Evolutionary conservation across 2,797 vertebrate species (phyloP).

Genomic region (Sebastes goodei): DNA sequence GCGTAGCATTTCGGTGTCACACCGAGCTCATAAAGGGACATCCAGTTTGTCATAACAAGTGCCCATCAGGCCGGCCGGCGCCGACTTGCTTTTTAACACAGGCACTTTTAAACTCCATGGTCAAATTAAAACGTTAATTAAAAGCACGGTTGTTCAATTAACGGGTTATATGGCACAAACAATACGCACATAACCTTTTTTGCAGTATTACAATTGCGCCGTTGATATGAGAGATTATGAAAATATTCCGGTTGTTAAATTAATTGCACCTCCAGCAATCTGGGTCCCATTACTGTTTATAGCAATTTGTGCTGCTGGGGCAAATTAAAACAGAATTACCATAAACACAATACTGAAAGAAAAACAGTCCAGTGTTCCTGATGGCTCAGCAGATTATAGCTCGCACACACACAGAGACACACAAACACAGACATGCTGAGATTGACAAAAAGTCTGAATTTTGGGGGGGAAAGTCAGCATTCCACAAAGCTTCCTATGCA

Average conservation of each 20-base stretch:
- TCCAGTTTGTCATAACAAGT: constrained; percentile 21
- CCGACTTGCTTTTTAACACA: constrained; percentile 16
- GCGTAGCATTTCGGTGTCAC: neutral
- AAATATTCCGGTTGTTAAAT: constrained; percentile 22
- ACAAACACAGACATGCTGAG: neutral
- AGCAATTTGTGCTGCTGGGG: constrained; percentile 10
- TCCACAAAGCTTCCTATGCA: neutral
- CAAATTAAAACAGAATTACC: constrained; percentile 25
- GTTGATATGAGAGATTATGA: constrained; percentile 6
- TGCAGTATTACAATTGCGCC: neutral
- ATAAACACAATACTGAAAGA: constrained; percentile 15
- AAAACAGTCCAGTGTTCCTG: constrained; percentile 7
- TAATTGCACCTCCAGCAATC: constrained; percentile 10
- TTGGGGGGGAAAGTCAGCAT: neutral
- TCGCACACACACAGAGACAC: neutral
- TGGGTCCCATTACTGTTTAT: neutral
- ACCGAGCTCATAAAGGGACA: constrained; percentile 31
- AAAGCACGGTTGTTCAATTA: constrained; percentile 27
- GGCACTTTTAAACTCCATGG: constrained; percentile 4
- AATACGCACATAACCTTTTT: neutral
- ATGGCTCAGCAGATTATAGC: constrained; percentile 19
- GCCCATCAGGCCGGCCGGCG: constrained; percentile 2
- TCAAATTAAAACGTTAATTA: constrained; percentile 44
- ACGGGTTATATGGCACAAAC: constrained; percentile 17
- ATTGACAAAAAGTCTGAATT: neutral